Base-by-base conservation (phyloP, 1,140 invertebrate genomes). In the Calephelis nemesis region DNA sequence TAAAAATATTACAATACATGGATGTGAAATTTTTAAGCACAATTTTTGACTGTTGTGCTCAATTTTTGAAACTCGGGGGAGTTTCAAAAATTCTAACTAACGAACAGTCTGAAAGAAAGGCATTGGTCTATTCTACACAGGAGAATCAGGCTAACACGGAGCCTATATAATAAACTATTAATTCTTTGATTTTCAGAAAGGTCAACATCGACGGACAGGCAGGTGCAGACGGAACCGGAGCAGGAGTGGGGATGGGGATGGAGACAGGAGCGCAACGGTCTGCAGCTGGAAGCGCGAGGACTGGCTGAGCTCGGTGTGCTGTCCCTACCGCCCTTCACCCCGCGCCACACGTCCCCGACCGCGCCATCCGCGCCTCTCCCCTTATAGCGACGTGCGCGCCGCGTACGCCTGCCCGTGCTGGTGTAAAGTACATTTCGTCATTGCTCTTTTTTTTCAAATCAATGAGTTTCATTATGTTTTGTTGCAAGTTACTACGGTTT, bases 161-260 rank as follows among this genome's bases (percentile, higher is more conserved):
- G 30, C 0, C 30, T 0, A 19, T 1, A 30, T 30, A 30, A 30
- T 30, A 30, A 30, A 30, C 30, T 30, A 30, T 30, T 30, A 30
- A 30, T 15, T 12, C 49, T 67, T 39, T 65, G n/a, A 30, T 52
- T 66, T 72, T 5, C 76, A 88, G 83, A 84, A 58, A 67, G 73
- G 39, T 82, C 78, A 10, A 79, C 74, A 12, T 85, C 77, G 3
- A 79, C 78, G 1, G 84, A 88, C 63, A 74, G 84, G 10, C 81
- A 84, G 60, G 81, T 88, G 4, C 86, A 88, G 65, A 88, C 86
- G 7, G 86, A 88, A 50, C 71, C 71, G n/a, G 67, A 72, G 9
- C 30, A 49, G 65, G 66, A 69, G 69, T 39, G 74, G 73, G 39
- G 77, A 69, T 71, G 11, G 79, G 71, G 54, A 66, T 76, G 15